Percentiles rank a stretch among this genome's conserved stretches.
These are phyloP conservation scores for Acanthiza pusilla DNA, from an alignment of 2,797 vertebrate genomes.

Conservation along the genomic window DNA sequence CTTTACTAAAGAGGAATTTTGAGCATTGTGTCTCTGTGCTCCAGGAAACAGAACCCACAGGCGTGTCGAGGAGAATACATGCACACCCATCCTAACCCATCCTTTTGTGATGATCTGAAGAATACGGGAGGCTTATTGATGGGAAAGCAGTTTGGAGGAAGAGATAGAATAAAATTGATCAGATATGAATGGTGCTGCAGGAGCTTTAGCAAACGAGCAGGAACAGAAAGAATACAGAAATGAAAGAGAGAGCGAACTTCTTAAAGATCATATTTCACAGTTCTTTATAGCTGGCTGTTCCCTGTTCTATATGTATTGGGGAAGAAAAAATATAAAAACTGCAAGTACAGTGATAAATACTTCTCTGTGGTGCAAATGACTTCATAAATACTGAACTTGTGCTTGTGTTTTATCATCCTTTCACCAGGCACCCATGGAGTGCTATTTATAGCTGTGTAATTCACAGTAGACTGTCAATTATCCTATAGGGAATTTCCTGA, in stretches of 20 bases:
- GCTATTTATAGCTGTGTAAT: conserved; percentile 59
- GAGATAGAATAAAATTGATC: neutral
- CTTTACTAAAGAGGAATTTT: neutral
- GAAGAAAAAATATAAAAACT: conserved; percentile 31
- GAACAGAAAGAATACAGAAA: conserved; percentile 16
- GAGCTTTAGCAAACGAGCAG: neutral
- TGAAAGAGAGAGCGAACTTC: neutral
- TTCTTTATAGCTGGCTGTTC: conserved; percentile 32
- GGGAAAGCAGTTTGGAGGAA: neutral
- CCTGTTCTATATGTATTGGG: neutral
- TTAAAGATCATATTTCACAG: conserved; percentile 35
- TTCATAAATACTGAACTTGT: conserved; percentile 23
- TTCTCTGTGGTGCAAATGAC: conserved; percentile 26
- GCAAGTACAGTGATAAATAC: conserved; percentile 7
- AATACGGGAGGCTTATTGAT: neutral
- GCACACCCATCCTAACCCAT: fast-evolving
- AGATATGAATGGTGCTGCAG: neutral
- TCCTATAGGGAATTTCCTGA: neutral
- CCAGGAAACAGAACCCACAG: neutral
- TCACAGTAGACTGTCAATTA: conserved; percentile 36
- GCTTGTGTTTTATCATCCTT: conserved; percentile 38
- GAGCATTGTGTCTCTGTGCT: neutral
- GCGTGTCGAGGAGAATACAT: fast-evolving
- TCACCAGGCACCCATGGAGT: conserved; percentile 25
- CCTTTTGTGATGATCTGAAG: neutral